These are phyloP conservation scores for Amphipyra berbera DNA, from an alignment of 2,888 invertebrate species.

Conservation along the genomic window DNA sequence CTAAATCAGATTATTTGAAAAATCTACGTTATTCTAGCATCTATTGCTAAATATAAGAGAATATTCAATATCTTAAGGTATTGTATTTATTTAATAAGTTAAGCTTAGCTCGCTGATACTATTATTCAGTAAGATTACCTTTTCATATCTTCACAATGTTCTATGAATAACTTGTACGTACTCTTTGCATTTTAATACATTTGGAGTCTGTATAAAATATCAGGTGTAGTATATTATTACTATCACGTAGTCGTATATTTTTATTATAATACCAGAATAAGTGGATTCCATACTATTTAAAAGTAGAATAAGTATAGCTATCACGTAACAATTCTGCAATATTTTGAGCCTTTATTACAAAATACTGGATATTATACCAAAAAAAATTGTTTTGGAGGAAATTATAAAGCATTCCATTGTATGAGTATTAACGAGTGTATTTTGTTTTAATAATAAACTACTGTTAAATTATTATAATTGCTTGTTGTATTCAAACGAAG, in stretches of 20 bases:
- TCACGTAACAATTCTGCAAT: too few species aligned
- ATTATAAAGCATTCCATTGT: too few species aligned
- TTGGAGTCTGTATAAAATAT: conserved; percentile 2
- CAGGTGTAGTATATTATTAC: not conserved
- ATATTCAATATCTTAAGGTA: not conserved
- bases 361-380: too few species aligned
- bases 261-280: not conserved
- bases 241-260: not conserved
- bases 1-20: not conserved
- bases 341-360: too few species aligned
- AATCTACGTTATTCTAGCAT: not conserved
- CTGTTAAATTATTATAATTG: conserved; percentile 37
- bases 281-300: not conserved
- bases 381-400: too few species aligned
- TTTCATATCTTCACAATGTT: conserved; percentile 8
- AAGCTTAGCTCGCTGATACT: conserved; percentile 1
- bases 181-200: conserved; percentile 12
- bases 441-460: conserved; percentile 2
- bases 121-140: conserved; percentile 17
- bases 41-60: not conserved
- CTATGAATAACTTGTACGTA: conserved; percentile 11
- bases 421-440: not conserved
- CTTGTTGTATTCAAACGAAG: conserved; percentile 23
- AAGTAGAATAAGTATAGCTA: too few species aligned
- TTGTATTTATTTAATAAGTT: not conserved